Evolutionary conservation across 2,797 vertebrate genomes (phyloP), one percentile per base, ranked within the genome.

Genomic region (Synanceia verrucosa): DNA sequence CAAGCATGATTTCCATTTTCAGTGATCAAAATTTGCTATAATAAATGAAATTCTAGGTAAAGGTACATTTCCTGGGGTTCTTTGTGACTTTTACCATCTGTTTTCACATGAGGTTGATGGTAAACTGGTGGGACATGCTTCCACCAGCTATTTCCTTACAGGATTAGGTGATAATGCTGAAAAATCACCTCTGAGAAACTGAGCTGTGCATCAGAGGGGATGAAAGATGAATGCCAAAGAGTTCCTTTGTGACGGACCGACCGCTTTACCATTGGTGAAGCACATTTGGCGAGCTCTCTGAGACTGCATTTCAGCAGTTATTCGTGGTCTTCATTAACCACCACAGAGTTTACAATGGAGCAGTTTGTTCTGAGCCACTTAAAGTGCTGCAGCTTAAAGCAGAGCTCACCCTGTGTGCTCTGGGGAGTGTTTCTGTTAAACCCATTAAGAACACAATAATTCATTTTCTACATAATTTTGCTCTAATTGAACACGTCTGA

Each of bases 401-500:
- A 76, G 78, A 76, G 68, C 71, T 82, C 85, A 88, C 78, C 84
- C 82, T 48, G 44, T 73, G 57, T 73, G 61, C 91, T 89, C 89
- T 66, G 39, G 88, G 88, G 89, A 91, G 67, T 57, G 75, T 86
- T 88, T 81, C 84, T 76, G 75, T 79, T 84, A 81, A 86, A 51
- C 84, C 90, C 83, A 91, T 91, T 92, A 93, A 85, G 63, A 87
- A 65, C 81, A 86, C 78, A 87, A 81, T 91, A 82, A 90, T 88
- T 91, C 84, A 91, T 85, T 89, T 82, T 78, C 57, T 31, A 83
- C 84, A 82, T 89, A 52, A 83, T 87, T 88, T 70, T 82, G 64
- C 68, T 86, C 83, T 93, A 92, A 91, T 91, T 93, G 89, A 90
- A 92, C 87, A 79, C 56, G 84, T 80, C 79, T 89, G 65, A 79